Conservation (phyloP, 2,113 vertebrate genomes). For the Neopipo cinnamomea region DNA sequence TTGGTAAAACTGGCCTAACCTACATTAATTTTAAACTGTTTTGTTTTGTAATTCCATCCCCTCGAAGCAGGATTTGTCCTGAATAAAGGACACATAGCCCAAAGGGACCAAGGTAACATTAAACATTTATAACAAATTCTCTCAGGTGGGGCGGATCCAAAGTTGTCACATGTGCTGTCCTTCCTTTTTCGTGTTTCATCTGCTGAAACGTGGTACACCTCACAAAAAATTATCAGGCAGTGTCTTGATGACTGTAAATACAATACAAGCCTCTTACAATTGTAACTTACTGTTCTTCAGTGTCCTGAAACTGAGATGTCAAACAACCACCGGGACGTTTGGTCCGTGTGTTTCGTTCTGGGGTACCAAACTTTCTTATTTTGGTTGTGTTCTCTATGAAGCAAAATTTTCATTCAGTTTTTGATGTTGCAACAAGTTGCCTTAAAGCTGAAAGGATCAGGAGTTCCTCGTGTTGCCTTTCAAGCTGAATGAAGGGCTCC, state of each 20-base stretch:
- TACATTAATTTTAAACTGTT: background rate
- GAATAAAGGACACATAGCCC: background rate
- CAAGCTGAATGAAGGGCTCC: background rate
- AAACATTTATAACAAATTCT: background rate
- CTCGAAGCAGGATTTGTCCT: background rate
- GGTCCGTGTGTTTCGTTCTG: background rate
- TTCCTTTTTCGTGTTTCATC: background rate
- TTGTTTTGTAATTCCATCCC: background rate
- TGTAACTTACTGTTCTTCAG: background rate
- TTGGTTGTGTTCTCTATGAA: background rate
- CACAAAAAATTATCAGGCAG: background rate
- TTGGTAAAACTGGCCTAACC: background rate
- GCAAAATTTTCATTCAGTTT: background rate
- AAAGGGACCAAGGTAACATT: too few relatives aligned
- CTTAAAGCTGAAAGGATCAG: background rate
- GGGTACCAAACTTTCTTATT: background rate
- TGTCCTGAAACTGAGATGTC: background rate
- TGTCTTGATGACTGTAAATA: background rate
- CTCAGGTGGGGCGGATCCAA: background rate
- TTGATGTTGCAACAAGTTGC: background rate
- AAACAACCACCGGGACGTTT: background rate
- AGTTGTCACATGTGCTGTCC: background rate
- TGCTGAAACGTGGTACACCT: background rate
- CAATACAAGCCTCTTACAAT: slow-evolving; percentile 43
- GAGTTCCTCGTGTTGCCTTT: background rate